Base-by-base conservation (phyloP, 2,113 vertebrate species). In the Plestiodon gilberti region DNA sequence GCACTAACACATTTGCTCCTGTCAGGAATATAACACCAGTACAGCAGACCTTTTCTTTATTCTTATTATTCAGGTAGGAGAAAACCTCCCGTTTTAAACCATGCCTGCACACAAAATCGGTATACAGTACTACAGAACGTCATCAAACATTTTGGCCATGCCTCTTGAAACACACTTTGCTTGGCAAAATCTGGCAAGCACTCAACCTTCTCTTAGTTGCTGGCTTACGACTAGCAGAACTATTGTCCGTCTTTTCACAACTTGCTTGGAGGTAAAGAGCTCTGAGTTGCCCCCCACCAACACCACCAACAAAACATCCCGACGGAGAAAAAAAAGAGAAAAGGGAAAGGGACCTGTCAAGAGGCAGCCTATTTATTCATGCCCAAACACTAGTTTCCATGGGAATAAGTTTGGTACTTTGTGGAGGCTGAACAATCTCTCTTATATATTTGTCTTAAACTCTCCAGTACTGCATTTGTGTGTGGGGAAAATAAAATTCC, bases 401-500 rank as follows among this genome's bases (percentile, higher is more conserved):
- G 96, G 96, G 93, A 96, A 97, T 96, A 74, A 82, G 94, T 84
- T 95, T 83, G 30, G 52, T 73, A 93, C 94, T 94, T 94, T 96
- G 95, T 95, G 93, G 11, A 94, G 93, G 59, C 55, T 52, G 78
- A 89, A 91, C 88, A 78, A 28, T 88, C 81, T 87, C 93, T 85
- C 48, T 55, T 18, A 89, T 48, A 28, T 70, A 55, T 64, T 1
- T 2, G 22, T 79, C 22, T 93, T 89, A 91, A 91, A 86, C 87
- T 90, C 82, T 93, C 93, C 40, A 81, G 81, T 57, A 85, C 86
- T 87, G 93, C 87, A 17, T 94, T 91, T 95, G 94, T 94, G 93
- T 95, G 94, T 95, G 93, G 95, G 95, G 8, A 48, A 48, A 48
- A 48, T 4, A 23, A 91, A 94, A 95, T 89, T 79, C 87, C 91